A percentile compares a stretch with the other conserved stretches of the same genome.
Evolutionary conservation across 2,888 invertebrate species (phyloP).

Genomic region (Agriopis marginaria): DNA sequence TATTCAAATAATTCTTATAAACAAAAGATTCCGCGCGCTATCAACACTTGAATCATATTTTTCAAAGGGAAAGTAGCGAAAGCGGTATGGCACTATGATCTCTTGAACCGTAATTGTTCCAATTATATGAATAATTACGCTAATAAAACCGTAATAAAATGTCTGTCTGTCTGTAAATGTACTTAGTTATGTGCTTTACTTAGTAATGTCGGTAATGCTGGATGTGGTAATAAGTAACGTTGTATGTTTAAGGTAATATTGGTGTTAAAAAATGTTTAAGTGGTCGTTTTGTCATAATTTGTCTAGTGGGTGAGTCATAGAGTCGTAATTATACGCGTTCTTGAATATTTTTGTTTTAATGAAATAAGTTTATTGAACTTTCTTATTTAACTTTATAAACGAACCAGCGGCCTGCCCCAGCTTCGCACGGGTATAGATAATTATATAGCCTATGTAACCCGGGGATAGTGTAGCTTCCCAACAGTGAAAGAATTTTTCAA

Average conservation of each 20-base stretch:
- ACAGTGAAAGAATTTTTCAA: too few species aligned
- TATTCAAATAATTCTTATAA: slow-evolving; percentile 21
- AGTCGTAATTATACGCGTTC: not conserved
- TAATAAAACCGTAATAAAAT: slow-evolving; percentile 40
- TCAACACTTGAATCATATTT: slow-evolving; percentile 35
- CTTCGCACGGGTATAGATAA: too few species aligned
- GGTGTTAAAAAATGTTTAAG: slow-evolving; percentile 21
- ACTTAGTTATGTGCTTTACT: slow-evolving; percentile 23
- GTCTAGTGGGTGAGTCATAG: slow-evolving; percentile 16
- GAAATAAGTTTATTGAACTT: slow-evolving; percentile 20
- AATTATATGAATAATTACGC: slow-evolving; percentile 43
- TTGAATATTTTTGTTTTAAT: slow-evolving; percentile 2
- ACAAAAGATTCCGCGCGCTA: slow-evolving; percentile 45
- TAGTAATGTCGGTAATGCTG: slow-evolving; percentile 14
- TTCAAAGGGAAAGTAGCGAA: slow-evolving; percentile 44
- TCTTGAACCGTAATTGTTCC: slow-evolving; percentile 43
- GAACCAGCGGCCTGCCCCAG: too few species aligned
- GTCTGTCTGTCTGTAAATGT: slow-evolving; percentile 24
- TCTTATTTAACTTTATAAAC: not conserved
- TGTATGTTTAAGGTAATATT: slow-evolving; percentile 24
- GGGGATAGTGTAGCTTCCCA: too few species aligned
- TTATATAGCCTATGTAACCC: too few species aligned
- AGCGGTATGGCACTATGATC: slow-evolving; percentile 45
- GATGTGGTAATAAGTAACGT: slow-evolving; percentile 19
- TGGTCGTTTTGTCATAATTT: slow-evolving; percentile 29